Percentiles rank a stretch among this genome's conserved stretches.
These are phyloP conservation scores for Castor canadensis DNA, from an alignment of 2,113 vertebrate genomes.

Conservation along the genomic window DNA sequence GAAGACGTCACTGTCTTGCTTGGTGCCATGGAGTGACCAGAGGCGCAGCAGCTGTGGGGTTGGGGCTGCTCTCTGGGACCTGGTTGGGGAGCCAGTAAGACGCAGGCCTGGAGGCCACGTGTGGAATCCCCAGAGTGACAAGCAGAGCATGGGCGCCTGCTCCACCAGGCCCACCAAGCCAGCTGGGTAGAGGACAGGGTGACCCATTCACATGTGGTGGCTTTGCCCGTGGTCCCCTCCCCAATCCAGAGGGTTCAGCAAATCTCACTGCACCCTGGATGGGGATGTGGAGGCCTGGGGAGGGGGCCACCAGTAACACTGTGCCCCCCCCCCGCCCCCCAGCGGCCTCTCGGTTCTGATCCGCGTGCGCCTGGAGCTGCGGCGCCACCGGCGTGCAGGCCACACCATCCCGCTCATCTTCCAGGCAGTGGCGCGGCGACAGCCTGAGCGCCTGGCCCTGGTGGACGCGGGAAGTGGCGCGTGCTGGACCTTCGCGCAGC, in stretches of 20 bases:
- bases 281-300: background rate
- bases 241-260: no score
- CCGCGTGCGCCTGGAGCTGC: conserved; percentile 88
- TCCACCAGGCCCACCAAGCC: background rate
- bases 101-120: no score
- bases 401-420: conserved; percentile 90
- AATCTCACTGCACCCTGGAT: background rate
- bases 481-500: conserved; percentile 89
- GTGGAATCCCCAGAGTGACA: background rate
- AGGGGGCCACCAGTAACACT: background rate
- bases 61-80: no score
- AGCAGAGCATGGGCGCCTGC: background rate
- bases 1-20: no score
- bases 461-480: conserved; percentile 89
- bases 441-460: conserved; percentile 89
- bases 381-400: conserved; percentile 82
- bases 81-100: no score
- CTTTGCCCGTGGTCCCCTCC: no score
- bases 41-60: no score
- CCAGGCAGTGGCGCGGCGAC: conserved; percentile 80
- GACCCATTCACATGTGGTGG: no score
- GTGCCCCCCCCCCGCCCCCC: background rate
- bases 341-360: conserved; percentile 92
- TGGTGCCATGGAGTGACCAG: no score
- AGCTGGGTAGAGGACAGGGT: background rate